Percentiles rank a stretch among this genome's conserved stretches.
phyloP scores from a whole-genome alignment of 2,888 invertebrate species.

The Bruchidius siliquastri region DNA sequence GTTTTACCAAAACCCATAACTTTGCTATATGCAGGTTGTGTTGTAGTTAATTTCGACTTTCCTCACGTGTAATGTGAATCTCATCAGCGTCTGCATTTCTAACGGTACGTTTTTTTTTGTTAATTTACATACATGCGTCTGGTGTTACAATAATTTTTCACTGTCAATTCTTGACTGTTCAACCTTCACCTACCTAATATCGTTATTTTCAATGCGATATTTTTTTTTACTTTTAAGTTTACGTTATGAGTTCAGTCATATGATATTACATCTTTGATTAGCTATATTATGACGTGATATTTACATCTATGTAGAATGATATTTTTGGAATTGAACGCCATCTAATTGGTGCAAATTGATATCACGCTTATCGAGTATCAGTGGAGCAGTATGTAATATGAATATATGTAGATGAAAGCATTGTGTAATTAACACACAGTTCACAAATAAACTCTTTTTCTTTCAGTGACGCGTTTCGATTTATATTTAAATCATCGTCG shows the following conservation, averaged over 20 bases:
- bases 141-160: no score
- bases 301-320: not conserved
- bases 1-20: no score
- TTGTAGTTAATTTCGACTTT: not conserved
- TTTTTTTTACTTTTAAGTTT: not conserved
- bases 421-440: no score
- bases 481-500: no score
- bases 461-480: no score
- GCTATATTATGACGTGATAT: no score
- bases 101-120: not conserved
- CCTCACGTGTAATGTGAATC: not conserved
- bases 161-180: no score
- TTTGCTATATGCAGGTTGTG: not conserved
- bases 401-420: no score
- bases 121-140: not conserved
- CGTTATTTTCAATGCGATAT: not conserved
- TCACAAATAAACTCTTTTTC: no score
- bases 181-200: not conserved
- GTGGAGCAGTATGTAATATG: no score
- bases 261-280: not conserved
- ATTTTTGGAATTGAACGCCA: not conserved
- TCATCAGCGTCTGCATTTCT: not conserved
- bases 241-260: not conserved
- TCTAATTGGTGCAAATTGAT: not conserved
- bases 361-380: no score